Percentiles rank a stretch among this genome's conserved stretches.
These are phyloP conservation scores for Rhea pennata DNA, from an alignment of 2,113 vertebrate species.

Conservation along the genomic window DNA sequence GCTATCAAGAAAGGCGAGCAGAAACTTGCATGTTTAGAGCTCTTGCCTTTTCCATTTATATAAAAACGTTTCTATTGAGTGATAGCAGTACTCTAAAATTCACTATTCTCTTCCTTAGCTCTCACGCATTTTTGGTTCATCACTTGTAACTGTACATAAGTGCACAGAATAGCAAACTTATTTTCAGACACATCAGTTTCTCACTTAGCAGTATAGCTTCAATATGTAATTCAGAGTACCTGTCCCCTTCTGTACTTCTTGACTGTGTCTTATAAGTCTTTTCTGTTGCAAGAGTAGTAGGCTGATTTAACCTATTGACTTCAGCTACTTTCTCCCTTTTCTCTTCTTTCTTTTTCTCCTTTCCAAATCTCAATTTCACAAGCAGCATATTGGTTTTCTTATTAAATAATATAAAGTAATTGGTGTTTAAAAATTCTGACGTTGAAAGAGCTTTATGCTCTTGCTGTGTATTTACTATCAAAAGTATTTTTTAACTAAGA, in stretches of 20 bases:
- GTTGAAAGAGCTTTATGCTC: not conserved
- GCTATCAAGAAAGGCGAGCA: not conserved
- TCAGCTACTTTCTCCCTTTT: not conserved
- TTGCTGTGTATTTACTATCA: not conserved
- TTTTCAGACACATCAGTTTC: not conserved
- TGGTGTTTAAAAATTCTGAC: not conserved
- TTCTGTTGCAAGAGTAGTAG: not conserved
- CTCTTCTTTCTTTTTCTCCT: not conserved
- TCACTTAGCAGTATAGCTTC: not conserved
- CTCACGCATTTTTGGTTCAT: not conserved
- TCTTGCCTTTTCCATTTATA: not conserved
- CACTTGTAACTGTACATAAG: not conserved
- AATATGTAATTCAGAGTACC: not conserved
- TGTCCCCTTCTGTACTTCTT: not conserved
- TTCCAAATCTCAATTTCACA: not conserved
- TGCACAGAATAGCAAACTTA: not conserved
- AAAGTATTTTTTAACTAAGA: not conserved
- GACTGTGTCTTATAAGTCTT: not conserved
- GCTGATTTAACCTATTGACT: not conserved
- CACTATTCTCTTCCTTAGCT: not conserved
- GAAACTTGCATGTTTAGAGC: not conserved
- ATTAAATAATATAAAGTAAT: not conserved
- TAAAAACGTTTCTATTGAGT: not conserved
- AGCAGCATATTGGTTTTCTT: not conserved
- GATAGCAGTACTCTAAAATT: not conserved